These are phyloP conservation scores for Argyresthia goedartella DNA, from an alignment of 2,888 invertebrate species.

Conservation along the genomic window DNA sequence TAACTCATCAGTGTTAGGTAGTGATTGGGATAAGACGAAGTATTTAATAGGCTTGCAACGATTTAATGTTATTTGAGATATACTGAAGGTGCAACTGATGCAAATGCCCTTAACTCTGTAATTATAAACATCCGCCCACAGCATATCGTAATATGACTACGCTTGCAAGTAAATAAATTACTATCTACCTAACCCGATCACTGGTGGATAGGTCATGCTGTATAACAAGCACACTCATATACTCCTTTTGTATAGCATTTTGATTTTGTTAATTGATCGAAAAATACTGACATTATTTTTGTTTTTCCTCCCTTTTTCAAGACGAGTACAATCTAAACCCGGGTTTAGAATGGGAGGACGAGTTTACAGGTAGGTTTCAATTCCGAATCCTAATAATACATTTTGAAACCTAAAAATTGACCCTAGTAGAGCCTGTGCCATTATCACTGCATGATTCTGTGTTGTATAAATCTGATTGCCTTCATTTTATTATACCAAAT, in stretches of 20 bases:
- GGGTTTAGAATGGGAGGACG: slow-evolving; percentile 99
- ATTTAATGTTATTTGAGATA: no score
- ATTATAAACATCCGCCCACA: no score
- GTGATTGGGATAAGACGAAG: background rate
- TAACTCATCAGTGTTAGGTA: slow-evolving; percentile 20
- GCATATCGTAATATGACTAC: no score
- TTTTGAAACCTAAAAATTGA: slow-evolving; percentile 45
- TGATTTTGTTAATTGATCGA: slow-evolving; percentile 53
- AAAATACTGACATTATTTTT: slow-evolving; percentile 70
- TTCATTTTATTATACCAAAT: slow-evolving; percentile 29
- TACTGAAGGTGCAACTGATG: no score
- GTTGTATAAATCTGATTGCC: slow-evolving; percentile 33
- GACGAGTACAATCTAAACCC: slow-evolving; percentile 99
- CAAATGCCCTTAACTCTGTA: no score
- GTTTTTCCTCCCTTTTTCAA: slow-evolving; percentile 80
- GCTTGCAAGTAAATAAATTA: no score
- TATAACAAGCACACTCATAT: background rate
- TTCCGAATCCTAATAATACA: slow-evolving; percentile 43
- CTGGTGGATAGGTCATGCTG: background rate
- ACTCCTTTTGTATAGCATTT: slow-evolving; percentile 46
- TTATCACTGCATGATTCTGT: slow-evolving; percentile 59
- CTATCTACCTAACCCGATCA: background rate
- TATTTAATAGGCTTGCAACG: no score
- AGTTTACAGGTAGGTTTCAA: slow-evolving; percentile 97
- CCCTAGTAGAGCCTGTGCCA: slow-evolving; percentile 54